Evolutionary conservation across 2,888 invertebrate genomes (phyloP).

Genomic region (Volucella zonaria): DNA sequence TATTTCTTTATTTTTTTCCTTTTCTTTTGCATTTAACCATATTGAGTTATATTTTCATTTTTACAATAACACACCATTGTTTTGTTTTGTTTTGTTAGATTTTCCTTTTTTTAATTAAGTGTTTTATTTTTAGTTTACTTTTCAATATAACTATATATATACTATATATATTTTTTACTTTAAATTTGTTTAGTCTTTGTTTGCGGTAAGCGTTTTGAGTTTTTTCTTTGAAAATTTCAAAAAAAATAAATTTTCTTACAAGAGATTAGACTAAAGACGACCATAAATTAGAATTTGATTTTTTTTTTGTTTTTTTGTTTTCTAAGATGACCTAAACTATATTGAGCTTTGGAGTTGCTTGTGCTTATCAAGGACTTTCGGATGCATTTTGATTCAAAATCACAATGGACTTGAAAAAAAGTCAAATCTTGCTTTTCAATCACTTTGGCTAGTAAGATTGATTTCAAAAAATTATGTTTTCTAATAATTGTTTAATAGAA

Average conservation of each 20-base stretch:
- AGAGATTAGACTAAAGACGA: constrained; percentile 7
- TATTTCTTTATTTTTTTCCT: constrained; percentile 5
- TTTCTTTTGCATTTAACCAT: constrained; percentile 19
- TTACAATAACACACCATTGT: constrained; percentile 49
- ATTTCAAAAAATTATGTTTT: too few relatives aligned
- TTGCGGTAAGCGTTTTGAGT: constrained; percentile 80
- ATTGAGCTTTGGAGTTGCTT: too few relatives aligned
- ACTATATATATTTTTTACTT: constrained; percentile 18
- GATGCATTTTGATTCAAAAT: too few relatives aligned
- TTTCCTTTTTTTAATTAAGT: constrained; percentile 31
- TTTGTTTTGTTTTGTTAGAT: constrained; percentile 18
- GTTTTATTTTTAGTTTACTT: constrained; percentile 19
- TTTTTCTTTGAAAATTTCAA: constrained; percentile 50
- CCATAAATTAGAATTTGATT: too few relatives aligned
- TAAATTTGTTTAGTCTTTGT: constrained; percentile 78
- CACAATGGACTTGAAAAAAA: too few relatives aligned
- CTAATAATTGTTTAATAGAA: too few relatives aligned
- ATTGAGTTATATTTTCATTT: constrained; percentile 31
- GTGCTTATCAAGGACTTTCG: too few relatives aligned
- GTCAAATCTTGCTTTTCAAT: too few relatives aligned
- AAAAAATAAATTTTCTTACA: constrained; percentile 25
- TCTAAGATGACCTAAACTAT: too few relatives aligned
- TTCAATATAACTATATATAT: background rate
- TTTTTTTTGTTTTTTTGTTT: too few relatives aligned
- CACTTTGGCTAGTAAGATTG: too few relatives aligned